Evolutionary conservation across 2,113 vertebrate genomes (phyloP).

Genomic region (Syrmaticus mikado): DNA sequence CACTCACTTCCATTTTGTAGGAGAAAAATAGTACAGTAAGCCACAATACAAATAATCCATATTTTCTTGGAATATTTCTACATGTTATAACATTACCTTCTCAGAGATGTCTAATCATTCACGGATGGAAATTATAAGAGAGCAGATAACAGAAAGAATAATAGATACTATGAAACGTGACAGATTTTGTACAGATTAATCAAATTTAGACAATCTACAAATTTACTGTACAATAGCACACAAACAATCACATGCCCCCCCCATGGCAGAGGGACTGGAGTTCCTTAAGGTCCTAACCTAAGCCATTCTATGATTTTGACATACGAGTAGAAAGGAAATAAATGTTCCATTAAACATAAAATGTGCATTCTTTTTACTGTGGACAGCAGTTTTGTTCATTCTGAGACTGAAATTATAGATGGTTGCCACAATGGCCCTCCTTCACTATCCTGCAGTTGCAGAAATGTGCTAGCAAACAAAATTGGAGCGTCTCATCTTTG

Average conservation of each 20-base stretch:
- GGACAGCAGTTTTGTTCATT: not conserved
- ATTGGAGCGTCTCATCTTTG: not conserved
- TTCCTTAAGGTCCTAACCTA: too few relatives aligned
- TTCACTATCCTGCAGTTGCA: not conserved
- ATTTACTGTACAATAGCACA: not conserved
- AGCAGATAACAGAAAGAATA: not conserved
- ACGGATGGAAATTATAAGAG: not conserved
- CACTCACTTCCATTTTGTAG: not conserved
- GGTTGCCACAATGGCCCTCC: rapidly evolving
- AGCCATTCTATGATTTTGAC: not conserved
- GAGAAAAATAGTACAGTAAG: not conserved
- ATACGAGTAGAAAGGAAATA: not conserved
- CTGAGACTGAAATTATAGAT: not conserved
- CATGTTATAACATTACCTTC: not conserved
- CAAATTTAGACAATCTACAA: not conserved
- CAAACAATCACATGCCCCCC: not conserved
- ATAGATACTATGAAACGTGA: not conserved
- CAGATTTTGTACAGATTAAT: not conserved
- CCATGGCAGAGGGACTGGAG: too few relatives aligned
- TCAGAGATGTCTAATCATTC: not conserved
- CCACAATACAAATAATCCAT: not conserved
- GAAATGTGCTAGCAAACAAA: not conserved
- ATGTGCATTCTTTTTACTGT: not conserved
- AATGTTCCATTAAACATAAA: not conserved
- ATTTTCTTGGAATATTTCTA: not conserved